A percentile compares a stretch with the other conserved stretches of the same genome.
These are phyloP conservation scores for Serinus canaria DNA, from an alignment of 2,113 vertebrate genomes.

Conservation along the genomic window DNA sequence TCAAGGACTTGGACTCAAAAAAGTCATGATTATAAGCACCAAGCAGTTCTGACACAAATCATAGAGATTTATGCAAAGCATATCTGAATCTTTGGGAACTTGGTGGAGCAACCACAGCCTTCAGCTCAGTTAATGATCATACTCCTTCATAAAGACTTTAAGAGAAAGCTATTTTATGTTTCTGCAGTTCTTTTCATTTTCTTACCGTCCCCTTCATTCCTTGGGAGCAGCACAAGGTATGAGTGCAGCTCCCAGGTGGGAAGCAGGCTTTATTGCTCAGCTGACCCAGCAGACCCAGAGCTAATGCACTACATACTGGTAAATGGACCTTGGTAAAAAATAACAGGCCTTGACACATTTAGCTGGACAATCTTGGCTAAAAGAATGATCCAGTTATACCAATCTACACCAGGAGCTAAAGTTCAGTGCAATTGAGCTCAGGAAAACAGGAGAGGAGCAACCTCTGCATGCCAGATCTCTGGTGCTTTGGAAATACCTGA, in stretches of 20 bases:
- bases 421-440: neutral
- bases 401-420: neutral
- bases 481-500: neutral
- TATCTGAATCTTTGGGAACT: neutral
- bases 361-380: neutral
- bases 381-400: neutral
- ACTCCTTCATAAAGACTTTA: neutral
- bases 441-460: neutral
- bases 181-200: neutral
- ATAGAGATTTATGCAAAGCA: neutral
- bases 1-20: constrained; percentile 5
- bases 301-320: neutral
- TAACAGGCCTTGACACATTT: neutral
- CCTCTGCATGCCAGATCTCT: neutral
- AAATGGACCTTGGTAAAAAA: neutral
- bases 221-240: neutral
- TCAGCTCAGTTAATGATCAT: neutral
- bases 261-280: neutral
- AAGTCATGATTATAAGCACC: neutral
- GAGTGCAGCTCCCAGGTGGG: neutral
- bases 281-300: neutral
- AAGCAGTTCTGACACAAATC: neutral
- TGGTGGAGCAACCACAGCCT: neutral
- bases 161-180: neutral
- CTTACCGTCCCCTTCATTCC: neutral